A percentile compares a stretch with the other conserved stretches of the same genome.
phyloP scores from a whole-genome alignment of 2,888 invertebrate species.

The Spisula subtruncata region DNA sequence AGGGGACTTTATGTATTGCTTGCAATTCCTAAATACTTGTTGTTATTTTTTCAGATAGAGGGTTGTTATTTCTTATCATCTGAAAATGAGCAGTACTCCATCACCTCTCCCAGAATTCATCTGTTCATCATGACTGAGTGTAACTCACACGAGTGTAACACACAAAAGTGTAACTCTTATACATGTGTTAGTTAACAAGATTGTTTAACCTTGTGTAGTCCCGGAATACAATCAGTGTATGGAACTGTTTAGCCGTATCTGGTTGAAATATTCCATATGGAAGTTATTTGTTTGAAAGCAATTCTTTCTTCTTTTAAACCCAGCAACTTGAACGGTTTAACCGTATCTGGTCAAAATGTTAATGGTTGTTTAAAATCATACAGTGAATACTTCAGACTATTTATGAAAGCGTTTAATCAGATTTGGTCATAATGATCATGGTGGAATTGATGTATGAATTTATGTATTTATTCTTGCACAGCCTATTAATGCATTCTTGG shows the following conservation, averaged over 20 bases:
- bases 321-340: too few species aligned
- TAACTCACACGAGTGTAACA: neutral
- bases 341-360: too few species aligned
- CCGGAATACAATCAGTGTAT: neutral
- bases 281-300: neutral
- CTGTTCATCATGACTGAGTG: neutral
- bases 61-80: neutral
- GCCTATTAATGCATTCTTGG: too few species aligned
- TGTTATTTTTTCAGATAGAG: neutral
- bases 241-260: neutral
- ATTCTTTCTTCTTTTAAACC: too few species aligned
- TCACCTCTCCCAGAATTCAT: neutral
- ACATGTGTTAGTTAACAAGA: neutral
- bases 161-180: too few species aligned
- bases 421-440: too few species aligned
- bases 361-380: too few species aligned
- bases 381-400: too few species aligned
- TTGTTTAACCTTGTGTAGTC: neutral
- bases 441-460: too few species aligned
- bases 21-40: neutral
- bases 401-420: too few species aligned
- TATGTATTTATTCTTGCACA: too few species aligned
- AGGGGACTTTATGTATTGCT: too few species aligned
- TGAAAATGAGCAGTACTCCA: neutral
- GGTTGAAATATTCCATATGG: neutral